Evolutionary conservation across 2,797 vertebrate species (phyloP).

Genomic region (Molossus molossus): DNA sequence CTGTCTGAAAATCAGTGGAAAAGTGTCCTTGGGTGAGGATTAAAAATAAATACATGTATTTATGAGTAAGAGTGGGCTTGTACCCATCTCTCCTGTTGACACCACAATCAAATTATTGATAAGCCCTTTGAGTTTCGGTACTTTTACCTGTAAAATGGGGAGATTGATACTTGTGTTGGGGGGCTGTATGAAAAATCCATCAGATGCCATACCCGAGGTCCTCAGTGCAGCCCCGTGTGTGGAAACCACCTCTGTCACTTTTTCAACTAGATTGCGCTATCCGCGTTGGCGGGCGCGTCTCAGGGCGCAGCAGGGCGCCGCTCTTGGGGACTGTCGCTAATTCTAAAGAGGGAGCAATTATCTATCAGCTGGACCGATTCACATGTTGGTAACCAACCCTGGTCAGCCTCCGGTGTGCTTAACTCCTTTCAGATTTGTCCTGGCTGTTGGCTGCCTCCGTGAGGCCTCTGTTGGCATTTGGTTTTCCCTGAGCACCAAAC

Average conservation of each 20-base stretch:
- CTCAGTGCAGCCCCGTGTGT: not conserved
- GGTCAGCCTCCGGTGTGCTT: not conserved
- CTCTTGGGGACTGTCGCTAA: not conserved
- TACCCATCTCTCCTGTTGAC: not conserved
- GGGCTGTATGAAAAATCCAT: not conserved
- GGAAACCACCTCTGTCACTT: not conserved
- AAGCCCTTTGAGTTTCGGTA: not conserved
- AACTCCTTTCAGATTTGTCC: slow-evolving; percentile 69
- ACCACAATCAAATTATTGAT: not conserved
- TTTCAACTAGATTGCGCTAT: not conserved
- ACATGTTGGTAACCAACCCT: not conserved
- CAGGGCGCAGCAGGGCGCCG: not conserved
- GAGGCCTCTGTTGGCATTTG: slow-evolving; percentile 42
- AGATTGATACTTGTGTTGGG: not conserved
- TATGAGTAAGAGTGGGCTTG: not conserved
- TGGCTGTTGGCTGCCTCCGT: slow-evolving; percentile 70
- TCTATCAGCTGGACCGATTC: not conserved
- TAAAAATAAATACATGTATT: too few relatives aligned
- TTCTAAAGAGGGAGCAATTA: not conserved
- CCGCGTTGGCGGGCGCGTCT: fast-evolving
- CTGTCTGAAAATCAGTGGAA: too few relatives aligned
- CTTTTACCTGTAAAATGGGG: not conserved
- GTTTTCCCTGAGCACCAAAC: slow-evolving; percentile 83
- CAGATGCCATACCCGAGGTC: not conserved
- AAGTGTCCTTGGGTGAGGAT: too few relatives aligned